Evolutionary conservation across 2,888 invertebrate genomes (phyloP).

Genomic region (Rhagonycha lutea): DNA sequence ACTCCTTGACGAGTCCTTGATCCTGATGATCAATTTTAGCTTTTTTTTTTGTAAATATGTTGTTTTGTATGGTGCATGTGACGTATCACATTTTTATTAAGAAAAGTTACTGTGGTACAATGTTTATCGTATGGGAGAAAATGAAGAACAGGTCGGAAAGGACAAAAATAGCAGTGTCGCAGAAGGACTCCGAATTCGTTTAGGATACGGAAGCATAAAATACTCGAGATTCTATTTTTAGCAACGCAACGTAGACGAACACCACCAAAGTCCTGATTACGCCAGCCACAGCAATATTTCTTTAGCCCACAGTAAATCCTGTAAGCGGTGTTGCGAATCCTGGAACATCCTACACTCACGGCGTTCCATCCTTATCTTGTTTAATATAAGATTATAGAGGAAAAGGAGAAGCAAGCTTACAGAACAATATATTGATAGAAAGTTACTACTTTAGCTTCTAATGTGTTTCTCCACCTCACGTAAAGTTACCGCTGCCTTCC

Average conservation of each 20-base stretch:
- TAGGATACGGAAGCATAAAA: conserved; percentile 14
- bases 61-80: neutral
- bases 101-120: neutral
- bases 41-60: neutral
- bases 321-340: conserved; percentile 32
- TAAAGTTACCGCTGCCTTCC: neutral
- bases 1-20: neutral
- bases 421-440: neutral
- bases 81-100: neutral
- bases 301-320: conserved; percentile 35
- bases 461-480: neutral
- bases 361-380: neutral
- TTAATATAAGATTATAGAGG: neutral
- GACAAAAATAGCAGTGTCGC: conserved; percentile 9
- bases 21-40: neutral
- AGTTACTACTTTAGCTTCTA: neutral
- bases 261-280: conserved; percentile 31
- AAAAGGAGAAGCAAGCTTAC: neutral
- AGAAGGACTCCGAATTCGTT: conserved; percentile 8
- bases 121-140: neutral
- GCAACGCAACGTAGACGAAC: conserved; percentile 18
- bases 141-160: neutral
- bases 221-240: conserved; percentile 14
- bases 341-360: conserved; percentile 7
- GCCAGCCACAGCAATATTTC: conserved; percentile 38